A percentile compares a stretch with the other conserved stretches of the same genome.
phyloP scores from a whole-genome alignment of 2,888 invertebrate genomes.

The Spatulosminthurus flaviceps region DNA sequence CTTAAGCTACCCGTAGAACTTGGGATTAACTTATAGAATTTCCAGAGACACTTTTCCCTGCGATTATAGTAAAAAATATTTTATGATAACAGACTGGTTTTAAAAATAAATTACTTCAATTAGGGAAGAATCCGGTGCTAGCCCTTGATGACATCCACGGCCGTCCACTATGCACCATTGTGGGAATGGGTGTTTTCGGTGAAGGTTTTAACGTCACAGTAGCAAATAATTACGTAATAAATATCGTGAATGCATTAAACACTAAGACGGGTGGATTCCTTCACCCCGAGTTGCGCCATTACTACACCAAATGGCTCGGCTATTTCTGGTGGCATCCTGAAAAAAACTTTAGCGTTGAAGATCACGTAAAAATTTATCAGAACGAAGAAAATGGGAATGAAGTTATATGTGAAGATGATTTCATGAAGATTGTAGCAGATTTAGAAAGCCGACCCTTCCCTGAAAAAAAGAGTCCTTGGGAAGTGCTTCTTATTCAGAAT shows the following conservation, averaged over 20 bases:
- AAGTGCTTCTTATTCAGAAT: slow-evolving; percentile 42
- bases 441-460: slow-evolving; percentile 46
- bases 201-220: slow-evolving; percentile 31
- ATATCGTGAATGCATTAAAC: slow-evolving; percentile 41
- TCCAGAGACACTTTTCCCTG: too few species aligned
- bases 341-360: slow-evolving; percentile 32
- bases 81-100: too few species aligned
- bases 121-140: slow-evolving; percentile 55
- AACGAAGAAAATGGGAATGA: slow-evolving; percentile 23
- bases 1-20: too few species aligned
- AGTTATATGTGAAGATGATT: slow-evolving; percentile 48
- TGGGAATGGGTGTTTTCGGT: slow-evolving; percentile 60
- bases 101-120: too few species aligned
- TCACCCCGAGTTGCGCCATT: slow-evolving; percentile 41
- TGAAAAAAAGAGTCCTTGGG: slow-evolving; percentile 50
- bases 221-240: slow-evolving; percentile 42
- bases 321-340: slow-evolving; percentile 49
- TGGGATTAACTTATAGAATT: too few species aligned
- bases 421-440: slow-evolving; percentile 44
- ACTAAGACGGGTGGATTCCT: slow-evolving; percentile 25
- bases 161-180: slow-evolving; percentile 60
- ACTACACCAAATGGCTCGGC: slow-evolving; percentile 48
- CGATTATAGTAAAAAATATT: too few species aligned
- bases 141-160: slow-evolving; percentile 59
- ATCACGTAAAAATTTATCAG: slow-evolving; percentile 47